Conservation (phyloP, 2,888 invertebrate species). For the Prosapia bicincta region DNA sequence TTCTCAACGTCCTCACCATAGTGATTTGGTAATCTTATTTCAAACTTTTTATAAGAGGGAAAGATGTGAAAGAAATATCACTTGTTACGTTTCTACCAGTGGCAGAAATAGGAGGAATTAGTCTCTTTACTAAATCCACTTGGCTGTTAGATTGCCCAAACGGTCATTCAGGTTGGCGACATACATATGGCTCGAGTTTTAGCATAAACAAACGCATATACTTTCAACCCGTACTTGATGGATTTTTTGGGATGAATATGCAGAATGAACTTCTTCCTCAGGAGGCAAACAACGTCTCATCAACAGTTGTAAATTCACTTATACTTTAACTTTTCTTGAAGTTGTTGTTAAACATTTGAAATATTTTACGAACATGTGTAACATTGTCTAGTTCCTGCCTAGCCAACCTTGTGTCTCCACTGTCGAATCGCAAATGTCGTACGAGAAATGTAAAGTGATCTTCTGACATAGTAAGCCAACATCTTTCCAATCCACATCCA, state of each 20-base stretch:
- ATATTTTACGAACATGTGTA: not conserved
- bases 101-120: conserved; percentile 9
- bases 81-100: conserved; percentile 31
- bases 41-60: conserved; percentile 8
- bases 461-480: too few species aligned
- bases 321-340: not conserved
- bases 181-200: conserved; percentile 22
- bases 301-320: not conserved
- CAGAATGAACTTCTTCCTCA: not conserved
- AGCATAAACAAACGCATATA: conserved; percentile 24
- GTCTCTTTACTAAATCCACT: too few species aligned
- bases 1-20: not conserved
- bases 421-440: not conserved
- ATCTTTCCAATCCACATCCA: too few species aligned
- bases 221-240: too few species aligned
- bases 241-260: too few species aligned
- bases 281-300: not conserved
- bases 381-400: not conserved
- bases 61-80: conserved; percentile 31
- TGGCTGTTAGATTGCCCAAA: not conserved
- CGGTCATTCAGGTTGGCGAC: conserved; percentile 22
- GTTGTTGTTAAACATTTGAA: not conserved
- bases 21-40: not conserved
- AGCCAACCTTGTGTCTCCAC: not conserved
- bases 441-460: too few species aligned